A percentile compares a stretch with the other conserved stretches of the same genome.
These are phyloP conservation scores for Sphaeramia orbicularis DNA, from an alignment of 2,797 vertebrate genomes.

Conservation along the genomic window DNA sequence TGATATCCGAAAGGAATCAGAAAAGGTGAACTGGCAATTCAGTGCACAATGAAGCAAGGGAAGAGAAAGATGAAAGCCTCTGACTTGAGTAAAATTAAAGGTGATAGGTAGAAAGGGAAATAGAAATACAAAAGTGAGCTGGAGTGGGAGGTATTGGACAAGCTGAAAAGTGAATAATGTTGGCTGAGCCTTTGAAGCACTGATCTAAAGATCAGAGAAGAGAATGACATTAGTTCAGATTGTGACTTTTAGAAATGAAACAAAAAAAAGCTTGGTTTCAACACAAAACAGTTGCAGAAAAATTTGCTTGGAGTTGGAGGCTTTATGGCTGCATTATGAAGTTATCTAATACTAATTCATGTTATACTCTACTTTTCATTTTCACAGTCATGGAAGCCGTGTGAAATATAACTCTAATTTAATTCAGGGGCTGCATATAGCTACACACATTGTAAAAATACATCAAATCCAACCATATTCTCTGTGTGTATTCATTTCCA, in stretches of 20 bases:
- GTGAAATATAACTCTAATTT: slow-evolving; percentile 22
- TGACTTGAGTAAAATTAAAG: slow-evolving; percentile 68
- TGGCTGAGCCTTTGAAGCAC: slow-evolving; percentile 63
- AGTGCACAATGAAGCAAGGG: slow-evolving; percentile 67
- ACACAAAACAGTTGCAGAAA: not conserved
- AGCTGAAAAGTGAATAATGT: slow-evolving; percentile 66
- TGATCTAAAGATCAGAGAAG: slow-evolving; percentile 63
- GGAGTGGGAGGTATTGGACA: slow-evolving; percentile 65
- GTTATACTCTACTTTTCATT: not conserved
- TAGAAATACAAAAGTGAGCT: slow-evolving; percentile 62
- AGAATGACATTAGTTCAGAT: slow-evolving; percentile 44
- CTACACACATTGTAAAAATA: not conserved
- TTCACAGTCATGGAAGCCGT: not conserved
- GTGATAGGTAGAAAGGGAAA: slow-evolving; percentile 59
- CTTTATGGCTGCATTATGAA: not conserved
- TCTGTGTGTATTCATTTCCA: slow-evolving; percentile 6
- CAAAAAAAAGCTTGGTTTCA: not conserved
- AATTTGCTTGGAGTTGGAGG: slow-evolving; percentile 1
- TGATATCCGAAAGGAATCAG: slow-evolving; percentile 52
- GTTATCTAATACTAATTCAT: slow-evolving; percentile 5
- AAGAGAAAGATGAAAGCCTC: slow-evolving; percentile 69
- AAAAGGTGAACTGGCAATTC: slow-evolving; percentile 66
- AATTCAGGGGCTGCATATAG: slow-evolving; percentile 10
- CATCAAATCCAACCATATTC: slow-evolving; percentile 31
- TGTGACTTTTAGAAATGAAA: slow-evolving; percentile 30